Evolutionary conservation across 2,797 vertebrate genomes (phyloP).

Genomic region (Pristis pectinata): DNA sequence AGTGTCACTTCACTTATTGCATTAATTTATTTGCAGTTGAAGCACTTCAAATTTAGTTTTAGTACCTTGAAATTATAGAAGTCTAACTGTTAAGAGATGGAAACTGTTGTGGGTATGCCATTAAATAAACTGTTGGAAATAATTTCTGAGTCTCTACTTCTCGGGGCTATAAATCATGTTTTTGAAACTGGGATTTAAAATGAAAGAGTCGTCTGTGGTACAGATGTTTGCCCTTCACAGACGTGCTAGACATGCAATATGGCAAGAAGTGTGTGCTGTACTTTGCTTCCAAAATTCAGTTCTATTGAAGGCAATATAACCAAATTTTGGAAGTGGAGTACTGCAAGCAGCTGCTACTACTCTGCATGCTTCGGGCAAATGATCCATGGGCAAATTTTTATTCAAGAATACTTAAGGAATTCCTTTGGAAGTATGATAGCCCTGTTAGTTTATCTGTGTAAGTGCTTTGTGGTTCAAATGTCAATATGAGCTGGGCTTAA

Average conservation of each 20-base stretch:
- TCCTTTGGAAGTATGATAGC: neutral
- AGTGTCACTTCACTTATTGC: neutral
- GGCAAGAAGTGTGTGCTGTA: too few relatives aligned
- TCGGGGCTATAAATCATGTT: too few relatives aligned
- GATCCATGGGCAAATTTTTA: too few relatives aligned
- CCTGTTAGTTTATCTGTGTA: neutral
- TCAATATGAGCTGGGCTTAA: neutral
- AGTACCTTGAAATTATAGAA: neutral
- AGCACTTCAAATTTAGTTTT: neutral
- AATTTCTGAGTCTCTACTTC: neutral
- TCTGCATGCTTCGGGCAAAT: too few relatives aligned
- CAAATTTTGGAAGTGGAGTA: too few relatives aligned
- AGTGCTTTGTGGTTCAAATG: neutral
- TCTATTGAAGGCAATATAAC: too few relatives aligned
- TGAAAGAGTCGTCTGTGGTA: neutral
- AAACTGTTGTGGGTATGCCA: neutral
- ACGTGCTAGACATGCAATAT: too few relatives aligned
- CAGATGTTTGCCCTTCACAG: too few relatives aligned
- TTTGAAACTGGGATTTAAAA: neutral
- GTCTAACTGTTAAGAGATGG: neutral
- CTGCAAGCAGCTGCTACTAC: too few relatives aligned
- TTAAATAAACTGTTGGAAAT: neutral
- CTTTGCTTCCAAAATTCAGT: too few relatives aligned
- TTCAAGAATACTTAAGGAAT: too few relatives aligned
- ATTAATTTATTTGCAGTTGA: neutral